A percentile compares a stretch with the other conserved stretches of the same genome.
phyloP scores from a whole-genome alignment of 1,140 invertebrate genomes.

The Drosophila ficusphila region DNA sequence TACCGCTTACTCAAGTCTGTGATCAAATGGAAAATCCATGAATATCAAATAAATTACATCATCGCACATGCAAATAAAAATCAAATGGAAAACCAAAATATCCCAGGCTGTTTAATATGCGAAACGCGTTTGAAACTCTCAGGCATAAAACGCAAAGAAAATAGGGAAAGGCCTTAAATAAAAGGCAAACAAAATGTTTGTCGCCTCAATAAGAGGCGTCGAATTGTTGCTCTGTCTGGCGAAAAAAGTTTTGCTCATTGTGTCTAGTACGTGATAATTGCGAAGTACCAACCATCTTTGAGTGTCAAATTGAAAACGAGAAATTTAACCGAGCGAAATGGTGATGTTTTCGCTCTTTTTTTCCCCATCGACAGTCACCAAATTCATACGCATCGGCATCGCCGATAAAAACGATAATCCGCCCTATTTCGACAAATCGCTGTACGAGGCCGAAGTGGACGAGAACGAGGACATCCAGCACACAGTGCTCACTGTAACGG shows the following conservation, averaged over 20 bases:
- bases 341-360: not conserved
- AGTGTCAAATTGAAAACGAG: slow-evolving; percentile 35
- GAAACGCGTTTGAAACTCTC: slow-evolving; percentile 44
- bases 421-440: slow-evolving; percentile 97
- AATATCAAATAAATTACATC: slow-evolving; percentile 78
- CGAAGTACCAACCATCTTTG: slow-evolving; percentile 25
- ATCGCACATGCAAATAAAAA: slow-evolving; percentile 46
- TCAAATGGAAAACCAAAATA: slow-evolving; percentile 49
- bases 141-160: slow-evolving; percentile 4
- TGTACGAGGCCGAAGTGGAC: slow-evolving; percentile 98
- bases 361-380: slow-evolving; percentile 88
- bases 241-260: slow-evolving; percentile 47
- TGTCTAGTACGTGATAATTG: slow-evolving; percentile 56
- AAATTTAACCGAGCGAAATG: slow-evolving; percentile 49
- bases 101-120: slow-evolving; percentile 65
- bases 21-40: slow-evolving; percentile 56
- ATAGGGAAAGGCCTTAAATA: slow-evolving; percentile 16
- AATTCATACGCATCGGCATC: slow-evolving; percentile 95
- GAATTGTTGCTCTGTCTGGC: slow-evolving; percentile 61
- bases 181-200: slow-evolving; percentile 53
- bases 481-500: slow-evolving; percentile 97
- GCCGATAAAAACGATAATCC: slow-evolving; percentile 99
- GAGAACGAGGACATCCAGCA: slow-evolving; percentile 99
- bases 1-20: slow-evolving; percentile 11
- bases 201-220: slow-evolving; percentile 61